These are phyloP conservation scores for Pantala flavescens DNA, from an alignment of 1,140 invertebrate species.

Conservation along the genomic window DNA sequence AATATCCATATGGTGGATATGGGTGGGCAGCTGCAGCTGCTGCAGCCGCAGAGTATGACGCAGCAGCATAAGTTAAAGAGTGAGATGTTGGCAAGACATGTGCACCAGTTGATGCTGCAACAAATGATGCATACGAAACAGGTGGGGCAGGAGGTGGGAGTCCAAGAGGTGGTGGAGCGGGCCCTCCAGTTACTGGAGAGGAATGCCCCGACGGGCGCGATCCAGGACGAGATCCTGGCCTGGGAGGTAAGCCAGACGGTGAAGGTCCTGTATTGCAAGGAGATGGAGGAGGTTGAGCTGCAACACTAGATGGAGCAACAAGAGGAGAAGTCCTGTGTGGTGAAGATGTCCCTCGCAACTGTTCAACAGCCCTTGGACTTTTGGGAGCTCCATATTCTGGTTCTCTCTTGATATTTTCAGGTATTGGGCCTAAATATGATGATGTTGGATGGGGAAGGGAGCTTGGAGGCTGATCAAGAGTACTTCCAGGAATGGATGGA, in stretches of 20 bases:
- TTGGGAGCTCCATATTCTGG: conserved; percentile 39
- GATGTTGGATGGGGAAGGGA: conserved; percentile 20
- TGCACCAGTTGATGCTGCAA: conserved; percentile 36
- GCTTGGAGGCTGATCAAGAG: conserved; percentile 18
- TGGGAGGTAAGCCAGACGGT: background rate
- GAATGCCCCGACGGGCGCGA: background rate
- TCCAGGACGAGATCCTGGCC: background rate
- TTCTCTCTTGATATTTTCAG: conserved; percentile 66
- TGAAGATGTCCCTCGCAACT: background rate
- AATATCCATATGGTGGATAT: conserved; percentile 45
- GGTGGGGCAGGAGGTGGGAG: conserved; percentile 49
- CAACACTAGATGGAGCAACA: conserved; percentile 30
- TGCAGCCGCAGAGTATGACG: conserved; percentile 47
- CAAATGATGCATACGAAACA: conserved; percentile 31
- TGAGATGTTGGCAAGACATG: conserved; percentile 23
- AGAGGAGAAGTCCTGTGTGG: conserved; percentile 24
- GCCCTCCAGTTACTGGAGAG: background rate
- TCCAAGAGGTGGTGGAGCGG: conserved; percentile 46
- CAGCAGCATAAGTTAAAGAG: conserved; percentile 24
- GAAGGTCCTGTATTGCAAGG: background rate
- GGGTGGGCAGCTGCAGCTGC: conserved; percentile 45
- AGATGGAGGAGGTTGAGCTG: background rate
- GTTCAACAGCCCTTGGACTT: background rate
- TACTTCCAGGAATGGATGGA: conserved; percentile 10
- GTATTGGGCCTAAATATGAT: conserved; percentile 40